Evolutionary conservation across 2,888 invertebrate genomes (phyloP).

Genomic region (Branchinecta sandiegonensis): DNA sequence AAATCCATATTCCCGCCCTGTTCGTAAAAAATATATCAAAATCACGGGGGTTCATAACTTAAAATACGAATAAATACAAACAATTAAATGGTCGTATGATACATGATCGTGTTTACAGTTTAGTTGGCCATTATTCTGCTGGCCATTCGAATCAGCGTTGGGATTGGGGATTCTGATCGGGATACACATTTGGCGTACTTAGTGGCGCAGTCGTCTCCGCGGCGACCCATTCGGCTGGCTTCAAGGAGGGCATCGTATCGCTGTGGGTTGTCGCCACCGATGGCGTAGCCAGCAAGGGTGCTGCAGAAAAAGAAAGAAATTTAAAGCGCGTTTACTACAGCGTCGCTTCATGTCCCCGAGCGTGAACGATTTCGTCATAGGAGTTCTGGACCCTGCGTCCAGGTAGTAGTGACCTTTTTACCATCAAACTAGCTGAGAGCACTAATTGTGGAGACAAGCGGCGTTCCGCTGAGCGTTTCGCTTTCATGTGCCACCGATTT

Average conservation of each 20-base stretch:
- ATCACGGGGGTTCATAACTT: no score
- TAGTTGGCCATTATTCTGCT: slow-evolving; percentile 20
- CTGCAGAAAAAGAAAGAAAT: slow-evolving; percentile 19
- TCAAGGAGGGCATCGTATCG: slow-evolving; percentile 36
- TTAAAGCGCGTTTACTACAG: no score
- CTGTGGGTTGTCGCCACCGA: slow-evolving; percentile 22
- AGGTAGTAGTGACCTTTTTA: no score
- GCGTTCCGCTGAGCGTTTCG: no score
- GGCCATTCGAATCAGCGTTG: slow-evolving; percentile 22
- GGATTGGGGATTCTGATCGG: slow-evolving; percentile 21
- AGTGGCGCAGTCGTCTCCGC: slow-evolving; percentile 69
- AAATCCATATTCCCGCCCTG: slow-evolving; percentile 5
- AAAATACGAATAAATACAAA: no score
- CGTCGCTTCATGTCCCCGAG: no score
- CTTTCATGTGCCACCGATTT: no score
- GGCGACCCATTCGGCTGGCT: slow-evolving; percentile 69
- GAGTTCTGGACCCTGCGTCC: no score
- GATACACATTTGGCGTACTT: slow-evolving; percentile 41
- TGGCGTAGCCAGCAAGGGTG: slow-evolving; percentile 23
- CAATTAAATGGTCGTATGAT: no score
- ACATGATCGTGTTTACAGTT: neutral
- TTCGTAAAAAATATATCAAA: slow-evolving; percentile 9
- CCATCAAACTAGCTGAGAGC: no score
- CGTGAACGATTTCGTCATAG: no score
- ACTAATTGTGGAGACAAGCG: no score